Conservation (phyloP, 1,140 invertebrate genomes). For the Drosophila equinoxialis region DNA sequence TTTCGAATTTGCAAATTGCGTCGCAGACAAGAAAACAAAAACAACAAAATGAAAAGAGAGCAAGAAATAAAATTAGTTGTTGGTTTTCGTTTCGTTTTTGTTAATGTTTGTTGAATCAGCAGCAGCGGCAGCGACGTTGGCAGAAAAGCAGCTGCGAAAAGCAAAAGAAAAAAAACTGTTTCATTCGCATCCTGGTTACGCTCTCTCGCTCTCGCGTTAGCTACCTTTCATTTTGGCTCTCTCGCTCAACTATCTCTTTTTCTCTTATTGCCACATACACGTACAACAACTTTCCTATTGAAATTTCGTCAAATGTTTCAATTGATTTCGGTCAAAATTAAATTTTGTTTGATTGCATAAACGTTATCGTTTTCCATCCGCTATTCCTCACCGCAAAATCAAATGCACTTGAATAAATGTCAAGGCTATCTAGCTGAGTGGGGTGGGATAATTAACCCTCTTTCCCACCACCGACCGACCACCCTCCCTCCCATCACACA, state of each 20-base stretch:
- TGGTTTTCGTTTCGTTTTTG: constrained; percentile 13
- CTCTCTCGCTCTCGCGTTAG: constrained; percentile 37
- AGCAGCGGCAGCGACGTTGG: constrained; percentile 12
- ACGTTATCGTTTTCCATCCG: not conserved
- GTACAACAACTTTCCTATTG: constrained; percentile 48
- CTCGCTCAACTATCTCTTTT: constrained; percentile 56
- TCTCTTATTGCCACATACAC: not conserved
- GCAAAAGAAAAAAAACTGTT: not conserved
- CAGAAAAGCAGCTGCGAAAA: constrained; percentile 35
- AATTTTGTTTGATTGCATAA: constrained; percentile 16
- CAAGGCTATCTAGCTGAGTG: constrained; percentile 51
- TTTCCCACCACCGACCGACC: constrained; percentile 14
- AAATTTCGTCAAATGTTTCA: constrained; percentile 50
- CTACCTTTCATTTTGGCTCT: not conserved
- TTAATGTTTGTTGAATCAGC: constrained; percentile 6
- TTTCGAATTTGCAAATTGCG: constrained; percentile 64
- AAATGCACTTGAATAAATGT: constrained; percentile 46
- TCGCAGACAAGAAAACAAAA: constrained; percentile 64
- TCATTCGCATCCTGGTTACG: constrained; percentile 54
- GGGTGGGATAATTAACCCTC: constrained; percentile 4
- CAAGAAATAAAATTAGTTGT: constrained; percentile 40
- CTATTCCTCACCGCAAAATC: not conserved
- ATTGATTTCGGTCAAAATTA: constrained; percentile 33
- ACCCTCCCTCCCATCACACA: not conserved
- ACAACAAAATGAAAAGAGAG: constrained; percentile 48